Percentiles rank a stretch among this genome's conserved stretches.
These are phyloP conservation scores for Cerastoderma edule DNA, from an alignment of 2,888 invertebrate genomes.

Conservation along the genomic window DNA sequence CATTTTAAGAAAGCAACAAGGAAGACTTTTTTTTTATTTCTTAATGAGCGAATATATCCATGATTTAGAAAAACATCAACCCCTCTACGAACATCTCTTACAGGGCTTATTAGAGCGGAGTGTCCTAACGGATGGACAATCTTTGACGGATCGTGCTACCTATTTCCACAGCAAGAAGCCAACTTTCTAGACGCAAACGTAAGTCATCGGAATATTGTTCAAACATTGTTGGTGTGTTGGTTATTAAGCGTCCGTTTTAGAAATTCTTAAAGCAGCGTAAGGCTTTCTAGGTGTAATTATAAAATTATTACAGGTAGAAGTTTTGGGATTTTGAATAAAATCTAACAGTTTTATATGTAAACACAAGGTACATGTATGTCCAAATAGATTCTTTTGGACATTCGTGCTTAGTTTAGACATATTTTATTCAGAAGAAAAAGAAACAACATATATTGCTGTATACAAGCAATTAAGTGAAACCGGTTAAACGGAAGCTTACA, in stretches of 20 bases:
- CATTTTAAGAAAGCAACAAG: neutral
- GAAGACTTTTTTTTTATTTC: neutral
- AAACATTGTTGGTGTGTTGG: neutral
- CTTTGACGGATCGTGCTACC: constrained; percentile 2
- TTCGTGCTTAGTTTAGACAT: no score
- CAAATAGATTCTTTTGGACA: no score
- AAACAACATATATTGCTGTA: no score
- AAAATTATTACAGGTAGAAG: neutral
- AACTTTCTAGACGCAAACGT: constrained; percentile 16
- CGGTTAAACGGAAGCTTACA: no score
- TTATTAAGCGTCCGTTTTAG: no score
- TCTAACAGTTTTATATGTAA: neutral
- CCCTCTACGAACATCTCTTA: neutral
- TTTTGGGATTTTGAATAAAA: neutral
- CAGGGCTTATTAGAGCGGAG: neutral
- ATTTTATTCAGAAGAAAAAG: no score
- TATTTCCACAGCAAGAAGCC: constrained; percentile 12
- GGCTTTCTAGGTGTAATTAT: neutral
- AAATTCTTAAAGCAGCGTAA: neutral
- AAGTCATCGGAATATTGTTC: neutral
- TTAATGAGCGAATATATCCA: no score
- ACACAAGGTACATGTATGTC: neutral
- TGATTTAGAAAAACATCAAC: neutral
- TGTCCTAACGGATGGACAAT: constrained; percentile 8
- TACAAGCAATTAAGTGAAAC: no score